phyloP scores from a whole-genome alignment of 2,113 vertebrate species.

The Neoarius graeffei region DNA sequence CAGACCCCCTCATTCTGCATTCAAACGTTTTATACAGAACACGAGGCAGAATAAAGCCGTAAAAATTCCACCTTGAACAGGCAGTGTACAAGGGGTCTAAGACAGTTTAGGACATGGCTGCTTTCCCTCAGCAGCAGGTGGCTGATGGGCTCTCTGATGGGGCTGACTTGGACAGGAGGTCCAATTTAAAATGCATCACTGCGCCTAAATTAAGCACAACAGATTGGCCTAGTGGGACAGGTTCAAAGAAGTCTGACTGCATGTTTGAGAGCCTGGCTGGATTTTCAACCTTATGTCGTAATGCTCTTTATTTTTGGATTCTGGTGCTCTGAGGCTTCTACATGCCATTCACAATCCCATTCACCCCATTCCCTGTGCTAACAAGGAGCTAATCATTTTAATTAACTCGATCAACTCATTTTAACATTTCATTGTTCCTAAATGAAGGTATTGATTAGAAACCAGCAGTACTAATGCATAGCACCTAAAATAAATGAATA shows the following conservation, averaged over 20 bases:
- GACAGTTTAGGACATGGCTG: conserved; percentile 40
- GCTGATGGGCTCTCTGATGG: conserved; percentile 43
- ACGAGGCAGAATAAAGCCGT: too few relatives aligned
- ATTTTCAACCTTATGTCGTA: conserved; percentile 6
- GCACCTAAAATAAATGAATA: conserved; percentile 35
- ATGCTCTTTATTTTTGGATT: conserved; percentile 18
- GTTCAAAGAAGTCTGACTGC: conserved; percentile 38
- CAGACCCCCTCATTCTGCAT: too few relatives aligned
- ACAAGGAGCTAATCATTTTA: conserved; percentile 63
- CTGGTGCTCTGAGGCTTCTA: conserved; percentile 22
- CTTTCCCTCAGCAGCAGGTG: conserved; percentile 41
- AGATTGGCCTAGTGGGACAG: conserved; percentile 39
- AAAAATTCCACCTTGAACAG: too few relatives aligned
- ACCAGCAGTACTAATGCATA: conserved; percentile 37
- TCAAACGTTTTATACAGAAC: too few relatives aligned
- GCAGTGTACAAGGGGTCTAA: neutral
- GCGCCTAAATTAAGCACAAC: conserved; percentile 44
- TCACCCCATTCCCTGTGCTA: conserved; percentile 37
- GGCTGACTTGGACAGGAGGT: conserved; percentile 39
- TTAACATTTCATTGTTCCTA: conserved; percentile 39
- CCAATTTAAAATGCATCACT: conserved; percentile 55
- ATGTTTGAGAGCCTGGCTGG: neutral
- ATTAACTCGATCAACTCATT: conserved; percentile 62
- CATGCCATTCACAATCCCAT: conserved; percentile 54
- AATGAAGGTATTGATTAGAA: conserved; percentile 43